These are phyloP conservation scores for Todiramphus chloris DNA, from an alignment of 2,113 vertebrate species.

Conservation along the genomic window DNA sequence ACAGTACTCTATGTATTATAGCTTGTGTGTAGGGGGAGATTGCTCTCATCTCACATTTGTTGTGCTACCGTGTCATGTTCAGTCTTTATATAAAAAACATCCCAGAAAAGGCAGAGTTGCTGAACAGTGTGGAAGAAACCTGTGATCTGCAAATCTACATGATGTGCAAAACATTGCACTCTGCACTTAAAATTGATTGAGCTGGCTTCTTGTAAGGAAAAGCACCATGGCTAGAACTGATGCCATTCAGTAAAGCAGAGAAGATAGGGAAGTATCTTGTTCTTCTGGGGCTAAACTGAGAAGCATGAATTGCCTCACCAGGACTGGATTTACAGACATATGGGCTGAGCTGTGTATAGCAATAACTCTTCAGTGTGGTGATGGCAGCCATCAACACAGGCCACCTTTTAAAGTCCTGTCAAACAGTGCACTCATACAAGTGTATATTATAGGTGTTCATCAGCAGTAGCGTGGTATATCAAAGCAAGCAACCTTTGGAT, in stretches of 20 bases:
- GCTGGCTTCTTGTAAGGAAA: neutral
- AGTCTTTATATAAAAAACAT: neutral
- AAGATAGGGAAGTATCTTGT: neutral
- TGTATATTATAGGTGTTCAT: neutral
- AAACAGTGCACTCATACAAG: neutral
- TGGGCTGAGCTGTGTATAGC: neutral
- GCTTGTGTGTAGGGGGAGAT: neutral
- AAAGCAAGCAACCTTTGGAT: neutral
- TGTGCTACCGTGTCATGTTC: neutral
- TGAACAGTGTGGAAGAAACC: neutral
- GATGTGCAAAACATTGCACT: neutral
- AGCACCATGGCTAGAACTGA: neutral
- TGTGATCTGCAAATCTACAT: neutral
- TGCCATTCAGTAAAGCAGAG: neutral
- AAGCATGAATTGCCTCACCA: neutral
- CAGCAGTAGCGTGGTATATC: fast-evolving
- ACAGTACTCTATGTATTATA: neutral
- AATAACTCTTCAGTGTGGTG: neutral
- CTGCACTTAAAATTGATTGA: fast-evolving
- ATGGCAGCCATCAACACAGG: neutral
- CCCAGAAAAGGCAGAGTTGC: neutral
- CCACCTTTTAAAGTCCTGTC: neutral
- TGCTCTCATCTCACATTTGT: neutral
- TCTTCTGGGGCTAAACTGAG: neutral
- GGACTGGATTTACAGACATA: fast-evolving